Base-by-base conservation (phyloP, 2,888 invertebrate genomes). In the Cordilura impudica region DNA sequence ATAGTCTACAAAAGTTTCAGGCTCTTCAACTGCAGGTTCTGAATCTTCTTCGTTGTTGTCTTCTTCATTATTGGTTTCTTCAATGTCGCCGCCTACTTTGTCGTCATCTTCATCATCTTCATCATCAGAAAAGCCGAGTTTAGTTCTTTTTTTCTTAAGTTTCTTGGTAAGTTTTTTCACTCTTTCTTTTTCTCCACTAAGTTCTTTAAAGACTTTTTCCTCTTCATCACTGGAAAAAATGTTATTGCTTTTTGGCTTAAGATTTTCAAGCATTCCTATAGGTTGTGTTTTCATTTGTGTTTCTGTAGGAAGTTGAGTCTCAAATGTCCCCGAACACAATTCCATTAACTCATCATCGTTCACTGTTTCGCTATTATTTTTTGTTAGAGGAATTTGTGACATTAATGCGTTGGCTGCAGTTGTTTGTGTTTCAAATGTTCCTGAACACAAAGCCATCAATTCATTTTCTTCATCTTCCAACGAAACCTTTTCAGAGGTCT, bases 1-100 rank as follows among this genome's bases (percentile, higher is more conserved):
- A 85, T 96, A 96, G 84, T 94, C 94, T 2, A 95, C 91, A 74
- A 91, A 89, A 67, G 88, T 87, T 76, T 88, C 87, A 6, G 90
- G 90, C 1, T 90, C 88, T 39, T 90, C 90, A 14, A 85, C 84
- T 2, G 86, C 85, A 35, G 86, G 86, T 77, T 87, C 90, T n/a
- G 53, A 29, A 0, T 85, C 85, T 8, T 87, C 86, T 53, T 87
- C 86, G 76, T 87, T 89, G 51, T 86, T 89, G 51, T 86, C 85
- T 16, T 85, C 83, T 4, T 80, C 83, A 23, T 87, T 86, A 35
- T 84, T 83, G 7, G 71, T 85, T 2, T 65, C 18, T 10, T 87
- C 87, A 61, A 87, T 86, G 26, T 85, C 87, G 39, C 90, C 89
- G 21, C 86, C 65, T 10, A 63, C 74, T 21, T 70, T 61, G 2